These are phyloP conservation scores for Lathamus discolor DNA, from an alignment of 2,113 vertebrate species.

Conservation along the genomic window DNA sequence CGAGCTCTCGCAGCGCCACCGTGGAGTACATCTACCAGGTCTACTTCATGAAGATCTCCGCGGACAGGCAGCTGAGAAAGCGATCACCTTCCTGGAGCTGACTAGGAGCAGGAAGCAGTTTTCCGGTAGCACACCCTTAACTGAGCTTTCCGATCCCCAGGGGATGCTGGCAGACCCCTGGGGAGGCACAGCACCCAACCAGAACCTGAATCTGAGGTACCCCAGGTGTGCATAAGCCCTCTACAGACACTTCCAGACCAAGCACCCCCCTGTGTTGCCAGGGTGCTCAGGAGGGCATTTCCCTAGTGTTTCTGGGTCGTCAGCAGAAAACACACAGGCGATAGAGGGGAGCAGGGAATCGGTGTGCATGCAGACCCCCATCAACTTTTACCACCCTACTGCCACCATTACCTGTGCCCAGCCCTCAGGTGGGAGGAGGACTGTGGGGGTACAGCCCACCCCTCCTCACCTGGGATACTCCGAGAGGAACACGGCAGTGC, in stretches of 20 bases:
- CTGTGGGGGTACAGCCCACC: background rate
- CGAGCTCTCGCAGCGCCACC: background rate
- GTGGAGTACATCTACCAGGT: background rate
- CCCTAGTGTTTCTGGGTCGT: background rate
- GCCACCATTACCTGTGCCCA: rapidly evolving
- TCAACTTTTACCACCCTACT: background rate
- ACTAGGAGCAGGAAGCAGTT: background rate
- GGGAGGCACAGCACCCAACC: rapidly evolving
- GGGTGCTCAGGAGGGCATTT: background rate
- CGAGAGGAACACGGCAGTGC: background rate
- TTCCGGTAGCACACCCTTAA: rapidly evolving
- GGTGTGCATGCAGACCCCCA: background rate
- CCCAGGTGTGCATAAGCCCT: background rate
- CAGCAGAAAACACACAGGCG: rapidly evolving
- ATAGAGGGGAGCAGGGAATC: background rate
- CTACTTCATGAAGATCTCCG: background rate
- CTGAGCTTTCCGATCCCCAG: rapidly evolving
- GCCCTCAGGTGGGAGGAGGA: background rate
- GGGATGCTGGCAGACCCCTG: background rate
- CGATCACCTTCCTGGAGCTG: background rate
- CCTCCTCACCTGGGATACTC: background rate
- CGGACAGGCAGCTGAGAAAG: background rate
- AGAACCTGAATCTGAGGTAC: background rate
- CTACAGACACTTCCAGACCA: rapidly evolving
- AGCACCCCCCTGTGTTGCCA: background rate